Evolutionary conservation across 2,797 vertebrate genomes (phyloP).

Genomic region (Oreochromis grahami): DNA sequence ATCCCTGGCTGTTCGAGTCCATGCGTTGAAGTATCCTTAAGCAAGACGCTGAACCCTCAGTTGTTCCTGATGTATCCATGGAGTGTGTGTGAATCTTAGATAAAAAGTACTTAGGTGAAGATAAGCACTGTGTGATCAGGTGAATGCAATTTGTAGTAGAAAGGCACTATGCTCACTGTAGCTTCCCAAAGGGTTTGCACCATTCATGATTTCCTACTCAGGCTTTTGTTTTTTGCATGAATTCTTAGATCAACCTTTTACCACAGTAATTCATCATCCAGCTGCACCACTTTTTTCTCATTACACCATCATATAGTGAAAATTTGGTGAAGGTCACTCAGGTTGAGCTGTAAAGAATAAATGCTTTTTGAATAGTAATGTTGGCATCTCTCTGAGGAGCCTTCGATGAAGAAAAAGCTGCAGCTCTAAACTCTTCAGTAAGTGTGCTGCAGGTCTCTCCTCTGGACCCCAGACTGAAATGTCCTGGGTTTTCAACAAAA

Average conservation of each 20-base stretch:
- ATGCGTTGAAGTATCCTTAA: not conserved
- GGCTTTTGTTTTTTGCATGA: not conserved
- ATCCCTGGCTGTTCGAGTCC: not conserved
- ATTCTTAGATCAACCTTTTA: not conserved
- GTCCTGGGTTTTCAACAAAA: not conserved
- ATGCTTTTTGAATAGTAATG: not conserved
- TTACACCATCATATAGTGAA: not conserved
- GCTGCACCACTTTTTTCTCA: not conserved
- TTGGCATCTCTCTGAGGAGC: not conserved
- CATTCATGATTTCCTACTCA: not conserved
- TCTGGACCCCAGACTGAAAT: not conserved
- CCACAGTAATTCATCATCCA: not conserved
- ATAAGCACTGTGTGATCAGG: not conserved
- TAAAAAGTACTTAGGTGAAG: not conserved
- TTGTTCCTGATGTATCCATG: not conserved
- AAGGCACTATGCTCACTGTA: not conserved
- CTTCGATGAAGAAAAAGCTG: not conserved
- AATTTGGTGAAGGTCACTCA: not conserved
- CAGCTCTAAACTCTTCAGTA: not conserved
- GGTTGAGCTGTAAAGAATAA: not conserved
- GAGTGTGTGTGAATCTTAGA: not conserved
- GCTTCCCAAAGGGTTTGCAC: not conserved
- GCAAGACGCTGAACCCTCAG: not conserved
- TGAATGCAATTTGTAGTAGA: not conserved
- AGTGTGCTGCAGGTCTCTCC: not conserved